These are phyloP conservation scores for Trogon surrucura DNA, from an alignment of 2,113 vertebrate genomes.

Conservation along the genomic window DNA sequence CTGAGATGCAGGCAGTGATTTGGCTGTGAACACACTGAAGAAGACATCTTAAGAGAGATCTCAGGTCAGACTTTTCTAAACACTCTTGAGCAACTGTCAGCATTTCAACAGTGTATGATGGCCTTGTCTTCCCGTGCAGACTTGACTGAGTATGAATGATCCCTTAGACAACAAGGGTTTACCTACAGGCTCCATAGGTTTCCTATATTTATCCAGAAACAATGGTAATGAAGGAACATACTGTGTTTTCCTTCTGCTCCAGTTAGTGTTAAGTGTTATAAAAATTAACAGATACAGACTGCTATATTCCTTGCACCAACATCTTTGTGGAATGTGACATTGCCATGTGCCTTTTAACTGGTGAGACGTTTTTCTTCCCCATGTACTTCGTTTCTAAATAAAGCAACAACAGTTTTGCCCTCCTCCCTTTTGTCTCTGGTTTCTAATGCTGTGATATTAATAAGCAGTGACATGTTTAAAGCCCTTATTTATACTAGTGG, in stretches of 20 bases:
- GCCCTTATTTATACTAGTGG: constrained; percentile 67
- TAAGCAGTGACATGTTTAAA: constrained; percentile 73
- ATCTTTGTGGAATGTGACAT: constrained; percentile 45
- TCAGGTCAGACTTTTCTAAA: background rate
- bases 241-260: constrained; percentile 65
- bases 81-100: background rate
- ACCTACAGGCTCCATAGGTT: constrained; percentile 13
- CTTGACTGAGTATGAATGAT: background rate
- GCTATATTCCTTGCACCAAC: background rate
- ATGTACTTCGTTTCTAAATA: constrained; percentile 72
- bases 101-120: background rate
- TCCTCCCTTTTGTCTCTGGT: constrained; percentile 57
- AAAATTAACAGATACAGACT: constrained; percentile 48
- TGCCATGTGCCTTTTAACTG: constrained; percentile 13
- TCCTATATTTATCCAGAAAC: constrained; percentile 16
- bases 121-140: background rate
- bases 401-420: constrained; percentile 69
- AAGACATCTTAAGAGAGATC: background rate
- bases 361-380: constrained; percentile 40
- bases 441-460: constrained; percentile 74
- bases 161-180: constrained; percentile 34
- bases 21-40: background rate
- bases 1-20: background rate
- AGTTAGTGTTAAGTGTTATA: constrained; percentile 51
- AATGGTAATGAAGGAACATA: background rate